Base-by-base conservation (phyloP, 2,113 vertebrate genomes). In the Rhizomys pruinosus region DNA sequence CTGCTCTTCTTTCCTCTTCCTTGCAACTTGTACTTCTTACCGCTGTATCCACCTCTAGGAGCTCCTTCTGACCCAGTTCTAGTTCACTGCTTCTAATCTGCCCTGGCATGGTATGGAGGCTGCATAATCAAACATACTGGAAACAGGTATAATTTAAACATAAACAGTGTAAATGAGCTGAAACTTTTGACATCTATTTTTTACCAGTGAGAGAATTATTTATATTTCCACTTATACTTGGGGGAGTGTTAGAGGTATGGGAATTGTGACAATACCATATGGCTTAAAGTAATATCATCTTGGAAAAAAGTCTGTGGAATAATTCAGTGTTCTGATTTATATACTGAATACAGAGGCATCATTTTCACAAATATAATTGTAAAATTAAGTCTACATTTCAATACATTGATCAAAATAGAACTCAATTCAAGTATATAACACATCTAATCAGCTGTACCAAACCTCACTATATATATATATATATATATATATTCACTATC, bases 321-420 rank as follows among this genome's bases (percentile, higher is more conserved):
- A 84, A 94, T 47, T 93, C 66, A 91, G n/a, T 78, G 74, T 77
- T 22, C 73, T 95, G 74, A 90, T 94, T 66, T 85, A 85, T 63
- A 79, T 94, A 37, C 61, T 91, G 63, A 89, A 66, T 59, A 71
- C 19, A 79, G 27, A 73, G 27, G 39, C 64, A 77, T 37, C 72
- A 7, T 84, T 90, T 87, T 57, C 71, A 85, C 86, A 82, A 89
- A 91, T 91, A 80, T 64, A 85, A 94, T 2, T 63, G 34, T 72
- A 94, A 92, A 86, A 84, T 61, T 69, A 94, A 93, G 52, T 79
- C 37, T 68, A 78, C 12, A 92, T 92, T 94, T 97, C 81, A 92
- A 93, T 66, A 89, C 76, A 80, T 52, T 82, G 63, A 96, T 88
- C 85, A 93, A 95, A 95, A 93, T 71, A 93, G 42, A 73, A 76